Conservation (phyloP, 2,888 invertebrate genomes). For the Deilephila elpenor region DNA sequence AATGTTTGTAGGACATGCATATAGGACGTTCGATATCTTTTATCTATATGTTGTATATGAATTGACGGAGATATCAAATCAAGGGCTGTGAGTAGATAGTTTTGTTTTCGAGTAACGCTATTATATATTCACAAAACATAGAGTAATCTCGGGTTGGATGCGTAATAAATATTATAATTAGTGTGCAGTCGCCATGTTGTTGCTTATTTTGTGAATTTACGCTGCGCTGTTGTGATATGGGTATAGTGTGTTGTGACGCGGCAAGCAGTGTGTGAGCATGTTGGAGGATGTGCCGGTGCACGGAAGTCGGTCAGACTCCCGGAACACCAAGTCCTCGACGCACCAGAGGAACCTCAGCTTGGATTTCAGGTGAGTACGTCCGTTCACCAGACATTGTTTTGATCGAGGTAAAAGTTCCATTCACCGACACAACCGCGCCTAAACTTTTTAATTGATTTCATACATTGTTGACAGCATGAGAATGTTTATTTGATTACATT, state of each 20-base stretch:
- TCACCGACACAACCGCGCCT: constrained; percentile 17
- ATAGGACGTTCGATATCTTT: constrained; percentile 29
- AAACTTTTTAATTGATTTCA: constrained; percentile 23
- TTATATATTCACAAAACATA: constrained; percentile 31
- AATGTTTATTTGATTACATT: constrained; percentile 19
- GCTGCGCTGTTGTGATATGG: constrained; percentile 66
- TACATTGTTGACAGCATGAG: constrained; percentile 18
- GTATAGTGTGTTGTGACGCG: constrained; percentile 70
- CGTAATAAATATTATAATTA: constrained; percentile 45
- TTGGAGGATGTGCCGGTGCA: constrained; percentile 84
- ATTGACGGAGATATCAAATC: constrained; percentile 39
- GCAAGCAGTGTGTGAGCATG: constrained; percentile 75
- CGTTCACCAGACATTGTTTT: constrained; percentile 23
- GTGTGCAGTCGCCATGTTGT: constrained; percentile 79
- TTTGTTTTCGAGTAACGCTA: constrained; percentile 28
- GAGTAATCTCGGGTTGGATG: constrained; percentile 34
- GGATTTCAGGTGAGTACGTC: constrained; percentile 90
- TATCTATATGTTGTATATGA: constrained; percentile 21
- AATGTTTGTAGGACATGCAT: constrained; percentile 40
- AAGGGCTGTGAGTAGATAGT: constrained; percentile 47
- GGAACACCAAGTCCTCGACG: constrained; percentile 69
- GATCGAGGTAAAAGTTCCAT: constrained; percentile 22
- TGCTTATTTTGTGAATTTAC: constrained; percentile 77
- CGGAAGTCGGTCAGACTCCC: constrained; percentile 75
- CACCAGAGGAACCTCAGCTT: constrained; percentile 96